Base-by-base conservation (phyloP, 2,113 vertebrate genomes). In the Syngnathus floridae region DNA sequence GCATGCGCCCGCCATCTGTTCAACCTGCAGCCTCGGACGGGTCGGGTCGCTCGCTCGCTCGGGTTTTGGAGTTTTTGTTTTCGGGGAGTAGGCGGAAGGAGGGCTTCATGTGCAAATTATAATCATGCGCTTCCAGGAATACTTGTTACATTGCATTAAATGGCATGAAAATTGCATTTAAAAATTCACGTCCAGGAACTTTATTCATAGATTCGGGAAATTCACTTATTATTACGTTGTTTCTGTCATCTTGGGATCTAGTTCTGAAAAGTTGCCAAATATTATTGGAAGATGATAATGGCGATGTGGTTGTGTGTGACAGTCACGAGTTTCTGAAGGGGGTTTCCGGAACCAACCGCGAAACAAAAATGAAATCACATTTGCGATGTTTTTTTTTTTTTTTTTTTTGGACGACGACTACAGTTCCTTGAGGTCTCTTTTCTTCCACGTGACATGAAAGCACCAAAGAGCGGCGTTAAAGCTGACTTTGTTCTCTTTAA, bases 1-100 rank as follows among this genome's bases (percentile, higher is more conserved):
- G 65, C 78, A 62, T 74, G 65, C 78, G 77, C 61, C 68, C 59
- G 66, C 87, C 87, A 87, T 89, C 87, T 89, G 87, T 68, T 81
- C 78, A 69, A 72, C 64, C 55, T 65, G 67, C n/a, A 35, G 26
- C 1, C 4, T 16, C 16, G 54, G 13, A 16, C 54, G 7, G 9
- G 49, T 21, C 22, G 22, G 22, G 22, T 4, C n/a, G 21, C 10
- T 7, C 8, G 11, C 9, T 1, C 1, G 21, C 10, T 10, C 11
- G 8, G 2, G 49, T 52, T 21, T 22, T 9, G 8, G 17, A 31
- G n/a, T 51, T 19, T 49, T n/a, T 17, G 7, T 51, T 51, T 51
- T 49, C n/a, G 13, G 52, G 1, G 52, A 8, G n/a, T 8, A 8
- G 9, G 12, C 7, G 21, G 49, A 21, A 10, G 2, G 19, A 0